phyloP scores from a whole-genome alignment of 2,113 vertebrate genomes.

The Drymodes brunneopygia region DNA sequence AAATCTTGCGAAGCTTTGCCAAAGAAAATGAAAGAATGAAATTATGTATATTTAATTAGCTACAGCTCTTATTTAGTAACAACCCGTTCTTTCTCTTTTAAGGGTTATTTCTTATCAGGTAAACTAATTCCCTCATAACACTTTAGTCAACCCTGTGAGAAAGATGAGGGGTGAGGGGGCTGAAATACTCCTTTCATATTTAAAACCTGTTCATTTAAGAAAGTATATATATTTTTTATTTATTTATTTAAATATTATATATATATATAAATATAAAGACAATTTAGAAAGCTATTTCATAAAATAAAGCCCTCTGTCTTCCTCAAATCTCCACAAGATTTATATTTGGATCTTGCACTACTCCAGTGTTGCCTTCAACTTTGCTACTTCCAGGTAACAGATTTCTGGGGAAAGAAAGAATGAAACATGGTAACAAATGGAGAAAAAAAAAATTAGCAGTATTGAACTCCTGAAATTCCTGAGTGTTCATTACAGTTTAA shows the following conservation, averaged over 20 bases:
- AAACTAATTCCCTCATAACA: slow-evolving; percentile 21
- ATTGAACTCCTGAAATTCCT: neutral
- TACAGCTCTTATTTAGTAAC: slow-evolving; percentile 56
- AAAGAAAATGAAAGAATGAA: slow-evolving; percentile 65
- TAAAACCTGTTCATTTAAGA: neutral
- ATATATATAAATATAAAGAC: neutral
- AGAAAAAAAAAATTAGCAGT: neutral
- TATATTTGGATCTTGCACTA: neutral
- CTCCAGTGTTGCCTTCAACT: neutral
- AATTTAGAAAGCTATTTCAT: neutral
- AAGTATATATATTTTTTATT: neutral
- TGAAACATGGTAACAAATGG: neutral
- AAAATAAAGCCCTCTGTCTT: neutral
- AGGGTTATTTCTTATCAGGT: slow-evolving; percentile 25
- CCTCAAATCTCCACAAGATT: neutral
- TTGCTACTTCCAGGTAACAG: neutral
- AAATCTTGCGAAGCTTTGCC: slow-evolving; percentile 54
- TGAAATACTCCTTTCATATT: neutral
- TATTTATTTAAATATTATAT: too few relatives aligned
- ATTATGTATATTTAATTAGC: slow-evolving; percentile 69
- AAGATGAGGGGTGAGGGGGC: neutral
- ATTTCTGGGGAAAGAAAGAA: neutral
- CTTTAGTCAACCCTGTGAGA: neutral
- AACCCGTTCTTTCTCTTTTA: slow-evolving; percentile 20
- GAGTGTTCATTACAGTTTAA: neutral